A percentile compares a stretch with the other conserved stretches of the same genome.
These are phyloP conservation scores for Synanthedon myopaeformis DNA, from an alignment of 2,888 invertebrate species.

Conservation along the genomic window DNA sequence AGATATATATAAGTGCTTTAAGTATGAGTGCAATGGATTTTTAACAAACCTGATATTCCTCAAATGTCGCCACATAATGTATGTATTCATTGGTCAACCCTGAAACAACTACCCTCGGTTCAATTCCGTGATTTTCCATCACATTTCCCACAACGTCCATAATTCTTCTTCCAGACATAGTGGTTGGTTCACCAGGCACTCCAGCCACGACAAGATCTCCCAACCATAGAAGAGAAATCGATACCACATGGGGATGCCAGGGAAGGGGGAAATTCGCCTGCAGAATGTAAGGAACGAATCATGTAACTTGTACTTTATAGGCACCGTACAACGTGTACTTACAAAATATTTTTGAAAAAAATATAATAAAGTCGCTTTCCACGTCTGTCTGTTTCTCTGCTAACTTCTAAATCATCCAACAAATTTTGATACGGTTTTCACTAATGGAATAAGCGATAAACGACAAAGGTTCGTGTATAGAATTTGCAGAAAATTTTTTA, in stretches of 20 bases:
- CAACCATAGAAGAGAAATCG: constrained; percentile 77
- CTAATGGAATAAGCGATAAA: too few relatives aligned
- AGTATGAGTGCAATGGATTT: constrained; percentile 15
- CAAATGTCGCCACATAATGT: constrained; percentile 83
- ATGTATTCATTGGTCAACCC: constrained; percentile 86
- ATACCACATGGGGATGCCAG: constrained; percentile 83
- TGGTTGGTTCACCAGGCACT: constrained; percentile 89
- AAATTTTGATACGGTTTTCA: too few relatives aligned
- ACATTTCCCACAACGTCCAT: constrained; percentile 49
- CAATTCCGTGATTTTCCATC: constrained; percentile 39
- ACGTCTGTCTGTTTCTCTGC: too few relatives aligned
- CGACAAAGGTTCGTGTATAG: too few relatives aligned
- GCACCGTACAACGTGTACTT: too few relatives aligned
- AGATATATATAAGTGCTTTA: too few relatives aligned
- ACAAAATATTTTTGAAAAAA: too few relatives aligned
- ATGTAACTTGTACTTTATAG: background rate
- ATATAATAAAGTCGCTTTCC: too few relatives aligned
- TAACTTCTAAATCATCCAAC: too few relatives aligned
- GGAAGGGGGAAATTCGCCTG: constrained; percentile 73
- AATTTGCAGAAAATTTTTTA: too few relatives aligned
- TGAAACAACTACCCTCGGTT: constrained; percentile 74
- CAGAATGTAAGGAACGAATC: background rate
- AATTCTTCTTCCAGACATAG: constrained; percentile 84
- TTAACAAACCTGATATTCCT: constrained; percentile 78
- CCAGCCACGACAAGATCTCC: constrained; percentile 78